phyloP scores from a whole-genome alignment of 2,888 invertebrate species.

The Drosophila paranaensis region DNA sequence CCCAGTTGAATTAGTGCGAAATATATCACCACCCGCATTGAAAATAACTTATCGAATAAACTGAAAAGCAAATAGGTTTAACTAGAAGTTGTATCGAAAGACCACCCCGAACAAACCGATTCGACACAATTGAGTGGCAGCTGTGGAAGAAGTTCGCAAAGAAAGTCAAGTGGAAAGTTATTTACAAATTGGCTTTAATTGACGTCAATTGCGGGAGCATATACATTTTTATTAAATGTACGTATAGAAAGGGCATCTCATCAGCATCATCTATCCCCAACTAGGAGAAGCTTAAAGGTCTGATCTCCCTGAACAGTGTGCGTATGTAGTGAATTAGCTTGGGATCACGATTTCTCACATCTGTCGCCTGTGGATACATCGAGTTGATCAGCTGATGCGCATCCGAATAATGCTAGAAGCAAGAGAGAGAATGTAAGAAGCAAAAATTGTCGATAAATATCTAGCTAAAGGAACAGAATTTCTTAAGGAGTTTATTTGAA shows the following conservation, averaged over 20 bases:
- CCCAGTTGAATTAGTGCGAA: constrained; percentile 4
- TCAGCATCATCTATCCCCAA: neutral
- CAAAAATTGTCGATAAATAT: neutral
- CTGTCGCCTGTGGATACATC: constrained; percentile 66
- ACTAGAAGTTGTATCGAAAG: neutral
- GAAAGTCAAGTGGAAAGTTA: constrained; percentile 29
- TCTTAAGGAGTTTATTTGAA: neutral
- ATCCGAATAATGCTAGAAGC: constrained; percentile 72
- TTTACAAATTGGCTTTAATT: constrained; percentile 67
- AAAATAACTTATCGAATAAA: neutral
- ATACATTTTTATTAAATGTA: constrained; percentile 35
- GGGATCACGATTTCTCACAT: constrained; percentile 68
- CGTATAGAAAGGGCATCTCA: neutral
- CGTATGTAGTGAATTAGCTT: constrained; percentile 73
- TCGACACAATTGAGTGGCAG: constrained; percentile 23
- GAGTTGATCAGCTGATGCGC: constrained; percentile 77
- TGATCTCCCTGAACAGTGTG: constrained; percentile 68
- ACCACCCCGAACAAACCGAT: constrained; percentile 16
- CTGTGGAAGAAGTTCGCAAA: neutral
- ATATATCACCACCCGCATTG: constrained; percentile 17
- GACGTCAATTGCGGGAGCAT: constrained; percentile 50
- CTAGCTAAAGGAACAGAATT: neutral
- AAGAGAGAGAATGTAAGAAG: too few relatives aligned
- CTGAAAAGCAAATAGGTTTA: neutral
- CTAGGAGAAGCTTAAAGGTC: constrained; percentile 80